Percentiles rank a stretch among this genome's conserved stretches.
These are phyloP conservation scores for Thalassaphorura encarpata DNA, from an alignment of 1,140 invertebrate species.

Conservation along the genomic window DNA sequence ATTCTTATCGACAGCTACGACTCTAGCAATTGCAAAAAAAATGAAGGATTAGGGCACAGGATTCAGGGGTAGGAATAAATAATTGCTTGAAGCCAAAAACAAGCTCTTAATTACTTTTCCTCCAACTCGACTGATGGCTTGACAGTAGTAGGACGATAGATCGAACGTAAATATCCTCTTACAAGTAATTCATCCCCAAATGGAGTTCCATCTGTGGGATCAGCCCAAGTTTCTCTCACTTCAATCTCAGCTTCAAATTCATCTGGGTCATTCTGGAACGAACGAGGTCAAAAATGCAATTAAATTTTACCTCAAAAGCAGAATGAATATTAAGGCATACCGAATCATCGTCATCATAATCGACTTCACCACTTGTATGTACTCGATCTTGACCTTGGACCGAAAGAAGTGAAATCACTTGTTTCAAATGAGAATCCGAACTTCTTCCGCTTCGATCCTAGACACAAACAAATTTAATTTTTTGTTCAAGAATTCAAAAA, in stretches of 20 bases:
- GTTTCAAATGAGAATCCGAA: constrained; percentile 12
- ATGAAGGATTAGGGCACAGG: too few relatives aligned
- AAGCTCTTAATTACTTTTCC: too few relatives aligned
- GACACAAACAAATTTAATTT: neutral
- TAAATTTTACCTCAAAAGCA: neutral
- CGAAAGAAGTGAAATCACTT: constrained; percentile 15
- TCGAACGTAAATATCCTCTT: constrained; percentile 22
- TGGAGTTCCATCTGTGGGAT: neutral
- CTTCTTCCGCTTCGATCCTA: neutral
- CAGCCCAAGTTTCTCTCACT: constrained; percentile 21
- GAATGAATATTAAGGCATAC: neutral
- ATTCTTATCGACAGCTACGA: too few relatives aligned
- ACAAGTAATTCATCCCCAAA: constrained; percentile 27
- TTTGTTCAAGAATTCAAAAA: neutral
- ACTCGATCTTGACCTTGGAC: constrained; percentile 9
- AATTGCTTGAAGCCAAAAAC: too few relatives aligned
- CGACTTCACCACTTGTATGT: constrained; percentile 17
- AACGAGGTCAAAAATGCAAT: neutral
- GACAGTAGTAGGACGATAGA: too few relatives aligned
- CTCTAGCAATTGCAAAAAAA: too few relatives aligned
- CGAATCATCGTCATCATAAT: constrained; percentile 30
- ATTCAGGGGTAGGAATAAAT: too few relatives aligned
- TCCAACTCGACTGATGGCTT: too few relatives aligned
- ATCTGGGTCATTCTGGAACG: constrained; percentile 26
- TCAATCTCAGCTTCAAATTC: constrained; percentile 29